These are phyloP conservation scores for Erinaceus europaeus DNA, from an alignment of 2,113 vertebrate species.

Conservation along the genomic window DNA sequence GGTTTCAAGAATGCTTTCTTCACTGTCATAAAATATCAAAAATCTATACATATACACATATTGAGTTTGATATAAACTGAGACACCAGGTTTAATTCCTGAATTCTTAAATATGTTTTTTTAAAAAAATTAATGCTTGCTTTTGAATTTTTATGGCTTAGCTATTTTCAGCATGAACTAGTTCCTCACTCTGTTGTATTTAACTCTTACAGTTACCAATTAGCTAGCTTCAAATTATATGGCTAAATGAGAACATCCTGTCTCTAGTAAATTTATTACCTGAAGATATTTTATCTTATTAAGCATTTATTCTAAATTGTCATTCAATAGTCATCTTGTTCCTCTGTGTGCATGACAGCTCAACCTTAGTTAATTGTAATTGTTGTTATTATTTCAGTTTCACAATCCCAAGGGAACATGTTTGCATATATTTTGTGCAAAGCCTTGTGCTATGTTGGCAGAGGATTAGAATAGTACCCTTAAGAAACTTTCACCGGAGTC, in stretches of 20 bases:
- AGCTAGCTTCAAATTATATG: neutral
- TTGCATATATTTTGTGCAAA: neutral
- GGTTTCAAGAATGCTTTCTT: neutral
- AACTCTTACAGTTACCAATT: neutral
- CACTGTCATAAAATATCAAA: neutral
- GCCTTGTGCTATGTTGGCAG: neutral
- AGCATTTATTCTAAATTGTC: slow-evolving; percentile 18
- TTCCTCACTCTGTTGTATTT: neutral
- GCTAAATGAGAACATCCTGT: neutral
- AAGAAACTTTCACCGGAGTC: too few relatives aligned
- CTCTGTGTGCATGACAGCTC: neutral
- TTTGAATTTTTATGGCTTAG: slow-evolving; percentile 4
- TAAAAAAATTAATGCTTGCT: slow-evolving; percentile 10
- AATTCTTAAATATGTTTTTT: neutral
- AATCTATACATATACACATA: neutral
- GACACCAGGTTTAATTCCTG: neutral
- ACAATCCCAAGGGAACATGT: neutral
- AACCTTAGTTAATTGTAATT: neutral
- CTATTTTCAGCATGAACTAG: neutral
- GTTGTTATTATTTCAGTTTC: neutral
- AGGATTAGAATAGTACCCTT: neutral
- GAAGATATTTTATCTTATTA: neutral
- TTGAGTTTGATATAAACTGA: neutral
- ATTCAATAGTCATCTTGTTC: neutral
- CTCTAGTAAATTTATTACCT: neutral